phyloP scores from a whole-genome alignment of 2,113 vertebrate genomes.

The Donacobius atricapilla region DNA sequence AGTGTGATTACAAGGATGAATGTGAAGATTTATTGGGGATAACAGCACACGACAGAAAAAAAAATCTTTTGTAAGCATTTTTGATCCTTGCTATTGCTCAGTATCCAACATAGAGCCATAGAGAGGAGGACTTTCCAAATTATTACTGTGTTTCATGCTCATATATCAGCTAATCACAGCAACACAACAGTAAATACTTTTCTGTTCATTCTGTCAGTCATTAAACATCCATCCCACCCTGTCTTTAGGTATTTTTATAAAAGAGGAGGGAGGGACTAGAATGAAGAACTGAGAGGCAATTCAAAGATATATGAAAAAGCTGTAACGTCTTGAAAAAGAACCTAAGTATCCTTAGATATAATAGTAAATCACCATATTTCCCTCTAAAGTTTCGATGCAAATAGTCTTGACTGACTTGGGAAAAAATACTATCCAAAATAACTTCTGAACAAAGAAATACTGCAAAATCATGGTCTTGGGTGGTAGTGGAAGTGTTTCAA shows the following conservation, averaged over 20 bases:
- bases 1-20: neutral
- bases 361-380: neutral
- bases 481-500: neutral
- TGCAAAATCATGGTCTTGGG: neutral
- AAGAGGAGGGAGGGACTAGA: neutral
- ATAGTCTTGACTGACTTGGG: neutral
- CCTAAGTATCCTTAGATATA: neutral
- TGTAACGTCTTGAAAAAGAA: neutral
- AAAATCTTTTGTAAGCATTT: neutral
- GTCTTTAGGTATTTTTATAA: neutral
- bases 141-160: neutral
- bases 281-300: neutral
- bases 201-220: neutral
- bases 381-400: neutral
- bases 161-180: neutral
- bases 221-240: neutral
- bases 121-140: neutral
- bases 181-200: neutral
- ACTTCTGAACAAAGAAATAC: neutral
- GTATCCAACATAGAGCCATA: accelerated
- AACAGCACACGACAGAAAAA: neutral
- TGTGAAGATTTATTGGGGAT: neutral
- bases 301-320: neutral
- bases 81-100: neutral
- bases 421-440: neutral